phyloP scores from a whole-genome alignment of 2,113 vertebrate species.

The Burhinus bistriatus region DNA sequence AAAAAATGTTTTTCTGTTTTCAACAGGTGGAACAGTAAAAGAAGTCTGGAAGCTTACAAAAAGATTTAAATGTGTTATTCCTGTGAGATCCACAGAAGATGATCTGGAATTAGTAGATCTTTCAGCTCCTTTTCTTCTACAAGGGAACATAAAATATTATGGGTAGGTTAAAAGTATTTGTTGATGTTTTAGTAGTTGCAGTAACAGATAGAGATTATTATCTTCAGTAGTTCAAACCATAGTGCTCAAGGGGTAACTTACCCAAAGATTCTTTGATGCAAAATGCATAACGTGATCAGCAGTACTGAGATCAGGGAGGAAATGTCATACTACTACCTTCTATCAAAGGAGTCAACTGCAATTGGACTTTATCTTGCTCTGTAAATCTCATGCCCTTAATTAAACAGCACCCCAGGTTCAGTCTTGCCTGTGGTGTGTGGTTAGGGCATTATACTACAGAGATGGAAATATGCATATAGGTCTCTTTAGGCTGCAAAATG shows the following conservation, averaged over 20 bases:
- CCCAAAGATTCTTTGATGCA: background rate
- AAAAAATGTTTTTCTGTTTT: background rate
- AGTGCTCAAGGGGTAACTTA: background rate
- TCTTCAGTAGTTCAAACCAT: background rate
- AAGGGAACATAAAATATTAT: conserved; percentile 78
- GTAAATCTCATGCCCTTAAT: background rate
- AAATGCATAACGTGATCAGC: background rate
- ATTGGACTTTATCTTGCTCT: background rate
- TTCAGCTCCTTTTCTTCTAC: conserved; percentile 87
- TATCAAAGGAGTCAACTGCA: background rate
- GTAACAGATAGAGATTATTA: background rate
- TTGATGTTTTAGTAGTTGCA: background rate
- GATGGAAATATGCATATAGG: background rate
- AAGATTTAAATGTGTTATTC: conserved; percentile 82
- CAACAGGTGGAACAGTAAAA: conserved; percentile 79
- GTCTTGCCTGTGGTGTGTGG: background rate
- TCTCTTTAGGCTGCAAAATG: background rate
- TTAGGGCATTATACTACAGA: background rate
- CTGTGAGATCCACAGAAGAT: conserved; percentile 75
- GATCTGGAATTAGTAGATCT: conserved; percentile 80
- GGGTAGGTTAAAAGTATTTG: conserved; percentile 77
- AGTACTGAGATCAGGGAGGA: background rate
- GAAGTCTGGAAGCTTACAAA: conserved; percentile 78
- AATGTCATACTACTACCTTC: background rate
- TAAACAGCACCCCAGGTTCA: background rate